These are phyloP conservation scores for Mola mola DNA, from an alignment of 2,113 vertebrate genomes.

Conservation along the genomic window DNA sequence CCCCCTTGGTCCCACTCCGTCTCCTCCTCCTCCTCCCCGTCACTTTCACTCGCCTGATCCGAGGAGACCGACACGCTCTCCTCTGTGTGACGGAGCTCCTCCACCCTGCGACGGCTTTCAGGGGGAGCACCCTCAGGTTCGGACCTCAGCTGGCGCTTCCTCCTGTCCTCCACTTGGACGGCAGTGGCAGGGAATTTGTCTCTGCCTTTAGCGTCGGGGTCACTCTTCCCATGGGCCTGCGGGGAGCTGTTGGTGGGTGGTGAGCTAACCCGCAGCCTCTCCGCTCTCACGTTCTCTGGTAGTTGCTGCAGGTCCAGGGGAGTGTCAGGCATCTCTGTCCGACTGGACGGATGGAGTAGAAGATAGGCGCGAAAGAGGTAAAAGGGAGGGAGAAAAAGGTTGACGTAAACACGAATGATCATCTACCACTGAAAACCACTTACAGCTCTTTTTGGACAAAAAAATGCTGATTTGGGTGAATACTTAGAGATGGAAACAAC, in stretches of 20 bases:
- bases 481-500: constrained; percentile 71
- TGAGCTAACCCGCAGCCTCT: constrained; percentile 72
- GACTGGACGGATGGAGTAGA: constrained; percentile 69
- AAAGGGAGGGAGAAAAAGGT: constrained; percentile 29
- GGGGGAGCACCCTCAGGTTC: constrained; percentile 73
- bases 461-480: constrained; percentile 61
- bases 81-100: constrained; percentile 69
- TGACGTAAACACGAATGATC: constrained; percentile 47
- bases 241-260: constrained; percentile 68
- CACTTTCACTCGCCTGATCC: constrained; percentile 77
- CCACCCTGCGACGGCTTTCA: constrained; percentile 72
- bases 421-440: constrained; percentile 64
- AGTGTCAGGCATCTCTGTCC: constrained; percentile 82
- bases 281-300: constrained; percentile 79
- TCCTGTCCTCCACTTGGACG: constrained; percentile 73
- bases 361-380: constrained; percentile 33
- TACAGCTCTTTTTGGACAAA: constrained; percentile 36
- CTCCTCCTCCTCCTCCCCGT: constrained; percentile 78
- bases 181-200: constrained; percentile 64
- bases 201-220: constrained; percentile 71
- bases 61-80: constrained; percentile 76
- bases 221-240: constrained; percentile 69
- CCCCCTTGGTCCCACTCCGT: constrained; percentile 67
- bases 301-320: constrained; percentile 88
- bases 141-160: constrained; percentile 77